phyloP scores from a whole-genome alignment of 2,888 invertebrate genomes.

The Drosophila meridionalis region DNA sequence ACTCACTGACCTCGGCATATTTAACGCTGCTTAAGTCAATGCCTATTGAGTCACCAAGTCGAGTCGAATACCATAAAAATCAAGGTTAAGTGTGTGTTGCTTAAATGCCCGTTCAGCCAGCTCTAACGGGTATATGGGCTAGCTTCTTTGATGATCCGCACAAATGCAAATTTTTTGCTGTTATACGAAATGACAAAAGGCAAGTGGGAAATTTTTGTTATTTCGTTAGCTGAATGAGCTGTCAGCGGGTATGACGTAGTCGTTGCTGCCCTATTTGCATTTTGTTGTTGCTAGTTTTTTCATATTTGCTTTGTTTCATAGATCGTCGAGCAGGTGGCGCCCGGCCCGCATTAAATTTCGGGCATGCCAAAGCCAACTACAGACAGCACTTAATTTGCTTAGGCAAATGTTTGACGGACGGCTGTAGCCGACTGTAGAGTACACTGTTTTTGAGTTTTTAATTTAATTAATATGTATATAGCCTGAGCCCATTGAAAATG shows the following conservation, averaged over 20 bases:
- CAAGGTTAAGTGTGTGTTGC: slow-evolving; percentile 51
- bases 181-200: too few relatives aligned
- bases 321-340: slow-evolving; percentile 4
- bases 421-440: background rate
- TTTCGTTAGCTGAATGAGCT: background rate
- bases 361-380: slow-evolving; percentile 3
- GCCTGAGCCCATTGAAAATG: too few relatives aligned
- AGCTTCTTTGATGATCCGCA: background rate
- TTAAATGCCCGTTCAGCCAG: background rate
- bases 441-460: background rate
- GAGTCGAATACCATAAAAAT: slow-evolving; percentile 41
- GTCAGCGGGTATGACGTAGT: background rate
- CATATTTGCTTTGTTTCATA: slow-evolving; percentile 3
- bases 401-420: background rate
- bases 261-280: background rate
- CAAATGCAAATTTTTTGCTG: background rate
- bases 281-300: background rate
- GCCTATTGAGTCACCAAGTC: slow-evolving; percentile 23
- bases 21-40: slow-evolving; percentile 28
- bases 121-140: background rate
- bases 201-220: background rate
- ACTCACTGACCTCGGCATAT: slow-evolving; percentile 46
- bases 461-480: too few relatives aligned
- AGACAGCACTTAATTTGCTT: background rate
- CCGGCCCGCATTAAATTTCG: slow-evolving; percentile 4